These are phyloP conservation scores for Mechanitis mazaeus DNA, from an alignment of 2,888 invertebrate genomes.

Conservation along the genomic window DNA sequence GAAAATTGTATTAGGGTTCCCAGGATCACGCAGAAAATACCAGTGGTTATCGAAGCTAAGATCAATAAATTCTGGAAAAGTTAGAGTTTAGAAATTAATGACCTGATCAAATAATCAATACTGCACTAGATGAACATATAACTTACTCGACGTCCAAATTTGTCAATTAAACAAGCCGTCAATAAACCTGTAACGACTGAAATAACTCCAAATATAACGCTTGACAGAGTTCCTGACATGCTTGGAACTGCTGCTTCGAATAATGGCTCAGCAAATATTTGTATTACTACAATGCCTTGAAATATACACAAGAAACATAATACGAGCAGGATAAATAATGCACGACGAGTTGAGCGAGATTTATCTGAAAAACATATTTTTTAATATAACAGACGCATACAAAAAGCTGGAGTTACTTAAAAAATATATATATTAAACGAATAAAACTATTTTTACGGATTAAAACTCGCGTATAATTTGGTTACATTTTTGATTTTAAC, in stretches of 20 bases:
- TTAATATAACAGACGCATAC: too few relatives aligned
- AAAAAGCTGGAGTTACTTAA: too few relatives aligned
- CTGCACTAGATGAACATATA: neutral
- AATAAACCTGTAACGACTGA: conserved; percentile 10
- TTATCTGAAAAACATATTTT: neutral
- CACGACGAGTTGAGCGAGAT: conserved; percentile 35
- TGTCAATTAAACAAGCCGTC: conserved; percentile 17
- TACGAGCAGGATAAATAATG: conserved; percentile 37
- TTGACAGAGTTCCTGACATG: conserved; percentile 23
- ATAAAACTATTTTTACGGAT: too few relatives aligned
- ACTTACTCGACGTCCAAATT: conserved; percentile 20
- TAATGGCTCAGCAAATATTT: conserved; percentile 55
- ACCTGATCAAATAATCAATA: neutral
- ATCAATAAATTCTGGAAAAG: conserved; percentile 45
- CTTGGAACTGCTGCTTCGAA: conserved; percentile 36
- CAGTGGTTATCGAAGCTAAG: conserved; percentile 37
- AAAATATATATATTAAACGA: too few relatives aligned
- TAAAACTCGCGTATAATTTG: too few relatives aligned
- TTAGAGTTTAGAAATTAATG: neutral
- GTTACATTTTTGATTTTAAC: too few relatives aligned
- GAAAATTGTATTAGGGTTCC: conserved; percentile 49
- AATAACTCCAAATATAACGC: conserved; percentile 15
- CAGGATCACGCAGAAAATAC: conserved; percentile 41
- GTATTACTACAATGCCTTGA: conserved; percentile 53
- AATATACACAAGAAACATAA: conserved; percentile 45